Percentiles rank a stretch among this genome's conserved stretches.
These are phyloP conservation scores for Castor canadensis DNA, from an alignment of 2,113 vertebrate species.

Conservation along the genomic window DNA sequence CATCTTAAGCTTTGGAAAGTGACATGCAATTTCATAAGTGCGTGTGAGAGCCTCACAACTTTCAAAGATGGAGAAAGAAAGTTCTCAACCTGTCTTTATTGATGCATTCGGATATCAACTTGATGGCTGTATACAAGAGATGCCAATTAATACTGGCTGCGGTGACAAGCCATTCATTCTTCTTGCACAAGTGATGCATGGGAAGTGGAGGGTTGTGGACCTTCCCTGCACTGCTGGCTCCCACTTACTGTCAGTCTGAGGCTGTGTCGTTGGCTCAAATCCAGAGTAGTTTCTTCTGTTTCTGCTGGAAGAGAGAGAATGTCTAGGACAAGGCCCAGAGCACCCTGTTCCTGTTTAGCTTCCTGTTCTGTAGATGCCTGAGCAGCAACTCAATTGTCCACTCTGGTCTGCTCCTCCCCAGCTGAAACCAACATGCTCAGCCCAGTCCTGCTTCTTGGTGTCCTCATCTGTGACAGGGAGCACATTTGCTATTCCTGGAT, in stretches of 20 bases:
- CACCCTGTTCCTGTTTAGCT: too few species aligned
- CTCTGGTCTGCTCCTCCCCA: too few species aligned
- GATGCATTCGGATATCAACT: background rate
- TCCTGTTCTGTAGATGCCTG: too few species aligned
- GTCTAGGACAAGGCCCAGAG: background rate
- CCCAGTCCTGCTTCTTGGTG: too few species aligned
- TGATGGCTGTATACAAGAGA: background rate
- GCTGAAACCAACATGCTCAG: too few species aligned
- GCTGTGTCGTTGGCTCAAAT: background rate
- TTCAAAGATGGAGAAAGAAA: background rate
- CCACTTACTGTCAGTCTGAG: too few species aligned
- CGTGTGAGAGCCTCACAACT: background rate
- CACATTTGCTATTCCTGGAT: background rate
- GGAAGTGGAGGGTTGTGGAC: too few species aligned
- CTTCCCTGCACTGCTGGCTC: too few species aligned
- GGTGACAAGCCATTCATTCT: rapidly evolving
- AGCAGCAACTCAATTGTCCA: too few species aligned
- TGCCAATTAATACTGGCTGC: background rate
- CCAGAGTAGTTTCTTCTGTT: too few species aligned
- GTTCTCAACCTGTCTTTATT: background rate
- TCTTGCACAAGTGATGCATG: background rate
- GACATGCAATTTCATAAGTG: slow-evolving; percentile 29
- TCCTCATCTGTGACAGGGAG: background rate
- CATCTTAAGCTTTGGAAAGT: slow-evolving; percentile 52
- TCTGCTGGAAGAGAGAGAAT: background rate